Evolutionary conservation across 2,113 vertebrate genomes (phyloP).

Genomic region (Pelobates fuscus): DNA sequence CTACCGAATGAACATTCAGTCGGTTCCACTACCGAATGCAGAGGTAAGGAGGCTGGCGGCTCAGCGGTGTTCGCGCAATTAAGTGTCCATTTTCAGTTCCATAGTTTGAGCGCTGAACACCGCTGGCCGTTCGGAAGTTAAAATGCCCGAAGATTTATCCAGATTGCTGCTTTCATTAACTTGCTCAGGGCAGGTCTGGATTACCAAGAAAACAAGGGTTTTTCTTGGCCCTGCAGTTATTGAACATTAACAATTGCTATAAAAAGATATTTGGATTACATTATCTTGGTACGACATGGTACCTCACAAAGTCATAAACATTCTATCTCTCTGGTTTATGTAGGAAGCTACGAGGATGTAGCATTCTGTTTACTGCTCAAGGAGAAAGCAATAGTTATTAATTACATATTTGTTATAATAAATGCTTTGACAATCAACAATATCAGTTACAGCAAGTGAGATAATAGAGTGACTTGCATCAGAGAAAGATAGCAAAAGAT

Average conservation of each 20-base stretch:
- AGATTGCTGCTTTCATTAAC: too few relatives aligned
- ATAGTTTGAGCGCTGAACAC: too few relatives aligned
- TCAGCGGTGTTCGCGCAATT: too few relatives aligned
- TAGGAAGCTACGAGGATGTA: neutral
- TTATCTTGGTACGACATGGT: conserved; percentile 42
- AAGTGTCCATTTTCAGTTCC: too few relatives aligned
- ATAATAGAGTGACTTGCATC: conserved; percentile 10
- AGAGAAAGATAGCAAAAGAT: neutral
- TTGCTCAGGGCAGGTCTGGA: too few relatives aligned
- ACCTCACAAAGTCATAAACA: conserved; percentile 24
- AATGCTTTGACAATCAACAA: neutral
- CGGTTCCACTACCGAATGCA: too few relatives aligned
- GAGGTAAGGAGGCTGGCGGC: too few relatives aligned
- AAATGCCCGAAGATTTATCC: too few relatives aligned
- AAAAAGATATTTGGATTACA: conserved; percentile 22
- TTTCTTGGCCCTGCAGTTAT: too few relatives aligned
- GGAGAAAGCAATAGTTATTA: conserved; percentile 9
- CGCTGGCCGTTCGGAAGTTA: too few relatives aligned
- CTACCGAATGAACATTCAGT: too few relatives aligned
- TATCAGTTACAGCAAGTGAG: neutral
- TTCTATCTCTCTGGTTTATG: conserved; percentile 15
- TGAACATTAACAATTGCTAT: neutral
- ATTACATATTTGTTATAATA: neutral
- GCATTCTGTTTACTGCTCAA: neutral
- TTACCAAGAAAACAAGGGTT: too few relatives aligned